Evolutionary conservation across 2,113 vertebrate species (phyloP).

Genomic region (Ancistrus triradiatus): DNA sequence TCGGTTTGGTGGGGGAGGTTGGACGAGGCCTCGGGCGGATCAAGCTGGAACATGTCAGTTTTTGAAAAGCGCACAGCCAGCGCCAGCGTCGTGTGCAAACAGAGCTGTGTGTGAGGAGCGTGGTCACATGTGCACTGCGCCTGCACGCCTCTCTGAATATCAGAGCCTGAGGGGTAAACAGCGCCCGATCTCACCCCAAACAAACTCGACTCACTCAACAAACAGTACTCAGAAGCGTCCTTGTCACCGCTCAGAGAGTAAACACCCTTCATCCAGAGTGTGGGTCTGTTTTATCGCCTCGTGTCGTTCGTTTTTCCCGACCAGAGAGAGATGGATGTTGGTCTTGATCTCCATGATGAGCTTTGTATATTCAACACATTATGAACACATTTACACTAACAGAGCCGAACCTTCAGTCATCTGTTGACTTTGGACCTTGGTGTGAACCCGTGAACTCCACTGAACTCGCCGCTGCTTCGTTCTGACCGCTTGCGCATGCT

Average conservation of each 20-base stretch:
- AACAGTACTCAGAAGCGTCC: slow-evolving; percentile 6
- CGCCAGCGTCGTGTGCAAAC: slow-evolving; percentile 22
- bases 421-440: too few species aligned
- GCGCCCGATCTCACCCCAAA: slow-evolving; percentile 1
- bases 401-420: too few species aligned
- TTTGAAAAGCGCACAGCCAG: slow-evolving; percentile 47
- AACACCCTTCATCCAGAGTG: slow-evolving; percentile 6
- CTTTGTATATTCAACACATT: too few species aligned
- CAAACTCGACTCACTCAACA: slow-evolving; percentile 4
- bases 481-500: too few species aligned
- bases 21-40: slow-evolving; percentile 36
- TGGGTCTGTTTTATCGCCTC: too few species aligned
- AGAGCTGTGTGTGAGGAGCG: slow-evolving; percentile 32
- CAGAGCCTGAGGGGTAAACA: slow-evolving; percentile 35
- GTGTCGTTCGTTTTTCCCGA: too few species aligned
- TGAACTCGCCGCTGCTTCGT: too few species aligned
- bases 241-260: slow-evolving; percentile 10
- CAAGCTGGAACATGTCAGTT: slow-evolving; percentile 60
- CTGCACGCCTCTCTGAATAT: slow-evolving; percentile 29
- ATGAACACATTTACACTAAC: too few species aligned
- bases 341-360: too few species aligned
- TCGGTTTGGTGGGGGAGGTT: not conserved
- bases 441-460: too few species aligned
- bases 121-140: slow-evolving; percentile 17
- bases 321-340: too few species aligned